Evolutionary conservation across 2,888 invertebrate genomes (phyloP), one percentile per base, ranked within the genome.

Genomic region (Eustalomyia histrio): DNA sequence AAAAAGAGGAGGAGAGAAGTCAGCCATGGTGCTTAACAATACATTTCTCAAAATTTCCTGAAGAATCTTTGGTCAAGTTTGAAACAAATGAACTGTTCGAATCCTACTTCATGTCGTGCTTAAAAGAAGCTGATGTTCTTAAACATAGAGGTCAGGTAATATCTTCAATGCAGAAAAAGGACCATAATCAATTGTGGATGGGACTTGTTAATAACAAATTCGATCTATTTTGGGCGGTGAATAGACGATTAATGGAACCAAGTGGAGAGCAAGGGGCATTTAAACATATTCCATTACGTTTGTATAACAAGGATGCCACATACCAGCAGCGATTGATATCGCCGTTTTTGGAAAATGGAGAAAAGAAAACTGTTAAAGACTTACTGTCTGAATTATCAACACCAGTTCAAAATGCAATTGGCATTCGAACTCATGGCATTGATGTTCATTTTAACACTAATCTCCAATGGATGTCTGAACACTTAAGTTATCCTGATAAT

Each of bases 221-320:
- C 92, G 99, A 99, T 90, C 99, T 99, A 90, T 99, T 99, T 91
- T 99, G 99, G 99, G 95, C 97, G 3, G 95, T 99, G 12, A 99
- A 99, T 90, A 93, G 97, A 85, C 95, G 97, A 88, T 92, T 99
- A 69, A 99, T 99, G 99, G 98, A 98, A 88, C 92, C 94, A 0
- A 93, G 93, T 83, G 94, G 93, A 67, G 95, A 95, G 65, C 95
- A 94, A 86, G 96, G 96, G 86, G 93, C 94, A 69, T 97, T 98
- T 87, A 96, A 95, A 90, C 93, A 96, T 91, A 96, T 98, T 92
- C 98, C 98, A 68, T 94, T 97, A 83, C 93, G 97, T 86, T 95
- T 97, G 90, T 97, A 96, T 87, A 91, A 92, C 73, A 93, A 94
- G 85, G 93, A n/a, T n/a, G n/a, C n/a, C n/a, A n/a, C n/a, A n/a